Percentiles rank a stretch among this genome's conserved stretches.
These are phyloP conservation scores for Trochalopteron elliotii DNA, from an alignment of 2,113 vertebrate species.

Conservation along the genomic window DNA sequence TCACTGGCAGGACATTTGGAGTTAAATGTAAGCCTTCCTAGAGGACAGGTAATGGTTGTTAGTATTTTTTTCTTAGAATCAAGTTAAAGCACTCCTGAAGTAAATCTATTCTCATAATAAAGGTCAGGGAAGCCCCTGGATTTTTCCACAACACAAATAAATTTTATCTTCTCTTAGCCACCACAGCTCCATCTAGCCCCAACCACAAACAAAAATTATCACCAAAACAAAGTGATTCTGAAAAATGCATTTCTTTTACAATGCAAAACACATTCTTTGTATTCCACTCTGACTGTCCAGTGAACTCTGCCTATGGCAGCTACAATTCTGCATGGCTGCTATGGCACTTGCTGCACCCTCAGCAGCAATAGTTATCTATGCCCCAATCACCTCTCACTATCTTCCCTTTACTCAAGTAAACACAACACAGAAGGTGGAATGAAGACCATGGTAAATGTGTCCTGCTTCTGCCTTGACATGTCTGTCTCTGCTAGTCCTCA, in stretches of 20 bases:
- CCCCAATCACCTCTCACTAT: neutral
- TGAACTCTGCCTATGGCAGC: neutral
- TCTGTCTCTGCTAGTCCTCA: neutral
- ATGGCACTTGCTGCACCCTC: neutral
- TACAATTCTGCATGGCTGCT: neutral
- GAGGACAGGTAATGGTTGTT: neutral
- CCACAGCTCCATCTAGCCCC: neutral
- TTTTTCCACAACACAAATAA: neutral
- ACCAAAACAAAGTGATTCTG: neutral
- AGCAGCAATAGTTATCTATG: neutral
- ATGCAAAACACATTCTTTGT: neutral
- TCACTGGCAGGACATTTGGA: neutral
- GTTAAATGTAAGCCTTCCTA: neutral
- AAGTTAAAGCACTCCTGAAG: neutral
- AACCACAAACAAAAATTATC: neutral
- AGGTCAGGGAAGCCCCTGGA: neutral
- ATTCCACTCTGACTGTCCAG: neutral
- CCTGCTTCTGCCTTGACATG: neutral
- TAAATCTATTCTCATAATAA: neutral
- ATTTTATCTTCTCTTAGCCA: neutral
- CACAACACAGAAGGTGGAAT: neutral
- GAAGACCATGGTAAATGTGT: neutral
- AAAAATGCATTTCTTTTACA: neutral
- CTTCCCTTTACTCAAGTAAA: neutral
- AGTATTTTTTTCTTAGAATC: neutral